Conservation (phyloP, 2,797 vertebrate genomes). For the Helarctos malayanus region DNA sequence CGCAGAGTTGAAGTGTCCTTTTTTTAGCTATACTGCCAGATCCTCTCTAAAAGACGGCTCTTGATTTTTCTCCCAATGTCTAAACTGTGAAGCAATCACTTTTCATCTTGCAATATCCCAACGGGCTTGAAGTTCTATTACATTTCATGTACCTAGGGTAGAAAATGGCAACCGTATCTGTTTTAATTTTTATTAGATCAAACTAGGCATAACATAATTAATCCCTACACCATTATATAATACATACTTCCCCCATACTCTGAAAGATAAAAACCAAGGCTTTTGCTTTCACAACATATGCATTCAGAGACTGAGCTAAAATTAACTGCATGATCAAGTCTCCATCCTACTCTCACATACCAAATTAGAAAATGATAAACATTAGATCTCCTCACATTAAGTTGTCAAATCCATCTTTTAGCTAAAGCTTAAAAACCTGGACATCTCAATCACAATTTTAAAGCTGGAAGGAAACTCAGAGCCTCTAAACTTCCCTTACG, state of each 20-base stretch:
- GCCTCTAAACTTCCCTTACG: background rate
- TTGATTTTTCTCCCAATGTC: slow-evolving; percentile 83
- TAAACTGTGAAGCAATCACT: slow-evolving; percentile 82
- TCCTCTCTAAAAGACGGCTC: slow-evolving; percentile 83
- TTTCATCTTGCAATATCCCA: slow-evolving; percentile 80
- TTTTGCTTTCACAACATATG: background rate
- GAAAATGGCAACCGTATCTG: slow-evolving; percentile 69
- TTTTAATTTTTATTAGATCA: slow-evolving; percentile 67
- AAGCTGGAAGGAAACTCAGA: slow-evolving; percentile 52
- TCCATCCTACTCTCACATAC: slow-evolving; percentile 27
- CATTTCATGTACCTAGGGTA: slow-evolving; percentile 66
- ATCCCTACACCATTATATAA: background rate
- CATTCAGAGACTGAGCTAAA: slow-evolving; percentile 67
- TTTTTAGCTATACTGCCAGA: slow-evolving; percentile 83
- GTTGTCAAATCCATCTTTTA: slow-evolving; percentile 15
- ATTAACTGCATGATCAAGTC: slow-evolving; percentile 47
- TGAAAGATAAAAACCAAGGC: slow-evolving; percentile 45
- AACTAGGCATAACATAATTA: slow-evolving; percentile 12
- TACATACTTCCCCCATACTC: background rate
- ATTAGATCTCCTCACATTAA: background rate
- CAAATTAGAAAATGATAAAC: slow-evolving; percentile 30
- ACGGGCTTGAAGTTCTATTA: slow-evolving; percentile 67
- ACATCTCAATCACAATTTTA: slow-evolving; percentile 47
- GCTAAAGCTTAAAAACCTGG: slow-evolving; percentile 34
- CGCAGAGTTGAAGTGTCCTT: slow-evolving; percentile 69